Evolutionary conservation across 2,797 vertebrate species (phyloP), one percentile per base, ranked within the genome.

Genomic region (Danio jaintianensis): DNA sequence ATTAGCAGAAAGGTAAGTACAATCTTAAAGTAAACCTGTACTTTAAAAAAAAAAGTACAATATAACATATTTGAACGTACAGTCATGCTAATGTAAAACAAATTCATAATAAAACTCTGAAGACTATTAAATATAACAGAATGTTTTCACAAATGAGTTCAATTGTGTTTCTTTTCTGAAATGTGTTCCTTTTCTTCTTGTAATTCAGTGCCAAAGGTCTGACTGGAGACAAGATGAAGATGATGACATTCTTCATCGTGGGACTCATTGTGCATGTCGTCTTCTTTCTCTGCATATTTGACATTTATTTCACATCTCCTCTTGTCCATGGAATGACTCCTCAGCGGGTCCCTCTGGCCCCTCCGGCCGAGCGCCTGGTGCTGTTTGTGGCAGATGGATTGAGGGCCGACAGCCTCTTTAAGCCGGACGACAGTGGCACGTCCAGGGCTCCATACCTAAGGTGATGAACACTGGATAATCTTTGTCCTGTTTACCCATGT

Each of bases 241-340:
- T 95, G 92, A 90, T 92, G 10, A 86, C 93, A 5, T 97, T 98
- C 88, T 92, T 98, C 43, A 43, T 96, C 0, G 85, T 95, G 55
- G 97, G 96, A 22, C 89, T 99, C 84, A 83, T 94, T 3, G 94
- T 99, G 83, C 97, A 99, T n/a, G 90, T 95, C 42, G 92, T 99
- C 53, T 98, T 99, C 92, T 96, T 99, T 87, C 67, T 93, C 70
- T 98, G 98, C 50, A 98, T 99, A 87, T 99, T 99, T 90, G 97
- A 99, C 88, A 99, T 99, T 87, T 99, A 99, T 89, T 98, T 99
- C 92, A 99, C 95, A 0, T 99, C 98, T 78, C 98, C 98, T 4
- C 86, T 99, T 80, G 96, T 99, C 74, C 98, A 98, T 8, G 98
- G 98, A 38, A 99, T 97, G 97, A 94, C 93, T 15, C 97, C 98